phyloP scores from a whole-genome alignment of 2,888 invertebrate genomes.

The Cheilosia soror region DNA sequence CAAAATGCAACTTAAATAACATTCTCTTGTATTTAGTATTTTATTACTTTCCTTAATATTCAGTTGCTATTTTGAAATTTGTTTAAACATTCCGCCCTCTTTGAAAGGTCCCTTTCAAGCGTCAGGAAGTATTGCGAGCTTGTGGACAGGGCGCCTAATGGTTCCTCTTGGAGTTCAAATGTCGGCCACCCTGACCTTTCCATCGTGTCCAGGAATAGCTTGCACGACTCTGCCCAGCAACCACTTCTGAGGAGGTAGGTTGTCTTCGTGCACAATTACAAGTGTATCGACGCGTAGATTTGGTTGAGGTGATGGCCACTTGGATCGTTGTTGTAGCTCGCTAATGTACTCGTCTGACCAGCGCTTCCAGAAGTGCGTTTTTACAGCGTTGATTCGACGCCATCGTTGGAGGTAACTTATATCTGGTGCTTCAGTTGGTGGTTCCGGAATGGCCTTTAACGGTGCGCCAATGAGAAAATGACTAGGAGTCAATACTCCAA shows the following conservation, averaged over 20 bases:
- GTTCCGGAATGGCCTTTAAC: conserved; percentile 6
- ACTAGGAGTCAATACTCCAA: background rate
- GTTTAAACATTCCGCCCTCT: conserved; percentile 9
- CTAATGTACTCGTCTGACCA: conserved; percentile 9
- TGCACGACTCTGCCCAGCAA: conserved; percentile 25
- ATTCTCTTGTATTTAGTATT: too few relatives aligned
- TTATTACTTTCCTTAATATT: too few relatives aligned
- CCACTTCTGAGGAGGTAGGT: conserved; percentile 18
- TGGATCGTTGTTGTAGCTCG: conserved; percentile 22
- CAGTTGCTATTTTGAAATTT: too few relatives aligned
- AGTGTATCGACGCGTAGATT: conserved; percentile 3
- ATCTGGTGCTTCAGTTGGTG: background rate
- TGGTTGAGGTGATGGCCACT: conserved; percentile 9
- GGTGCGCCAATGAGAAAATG: conserved; percentile 1
- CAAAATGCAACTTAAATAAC: too few relatives aligned
- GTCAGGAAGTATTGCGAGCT: conserved; percentile 3
- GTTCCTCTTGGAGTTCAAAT: conserved; percentile 1
- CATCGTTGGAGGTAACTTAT: conserved; percentile 22
- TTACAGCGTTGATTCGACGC: conserved; percentile 18
- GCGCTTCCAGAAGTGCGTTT: conserved; percentile 18
- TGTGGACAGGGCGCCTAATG: background rate
- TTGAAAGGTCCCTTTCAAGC: conserved; percentile 26
- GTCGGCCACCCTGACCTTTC: conserved; percentile 22
- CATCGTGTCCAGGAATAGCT: conserved; percentile 8
- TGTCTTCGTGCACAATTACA: conserved; percentile 31